A percentile compares a stretch with the other conserved stretches of the same genome.
These are phyloP conservation scores for Hapalemur alaotrensis DNA, from an alignment of 2,797 vertebrate species.

Conservation along the genomic window DNA sequence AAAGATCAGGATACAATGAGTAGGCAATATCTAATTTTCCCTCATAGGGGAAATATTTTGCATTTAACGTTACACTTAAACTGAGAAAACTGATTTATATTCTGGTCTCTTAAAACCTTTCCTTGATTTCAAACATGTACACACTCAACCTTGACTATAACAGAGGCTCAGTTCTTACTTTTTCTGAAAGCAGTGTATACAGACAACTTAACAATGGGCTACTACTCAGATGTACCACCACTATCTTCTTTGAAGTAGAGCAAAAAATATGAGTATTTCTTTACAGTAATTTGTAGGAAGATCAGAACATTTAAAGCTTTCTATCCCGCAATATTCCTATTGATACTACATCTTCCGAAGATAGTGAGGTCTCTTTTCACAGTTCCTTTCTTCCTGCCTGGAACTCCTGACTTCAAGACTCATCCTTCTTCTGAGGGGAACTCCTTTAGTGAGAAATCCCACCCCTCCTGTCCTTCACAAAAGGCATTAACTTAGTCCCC, in stretches of 20 bases:
- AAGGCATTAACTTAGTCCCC: not conserved
- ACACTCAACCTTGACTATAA: not conserved
- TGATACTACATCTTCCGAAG: not conserved
- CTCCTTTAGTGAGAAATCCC: not conserved
- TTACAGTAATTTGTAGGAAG: not conserved
- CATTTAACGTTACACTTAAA: not conserved
- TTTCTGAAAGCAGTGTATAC: not conserved
- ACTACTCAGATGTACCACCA: not conserved
- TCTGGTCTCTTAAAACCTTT: not conserved
- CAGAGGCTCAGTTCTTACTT: accelerated
- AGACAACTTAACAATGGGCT: not conserved
- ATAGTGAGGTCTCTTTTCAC: not conserved
- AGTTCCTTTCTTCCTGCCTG: not conserved
- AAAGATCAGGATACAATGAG: not conserved
- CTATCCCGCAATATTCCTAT: not conserved
- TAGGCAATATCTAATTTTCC: not conserved
- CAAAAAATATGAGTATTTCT: not conserved
- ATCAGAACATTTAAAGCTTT: not conserved
- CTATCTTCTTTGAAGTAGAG: not conserved
- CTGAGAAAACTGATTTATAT: not conserved
- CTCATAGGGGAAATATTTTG: not conserved
- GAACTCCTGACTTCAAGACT: not conserved
- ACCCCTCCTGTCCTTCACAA: not conserved
- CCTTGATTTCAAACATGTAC: not conserved
- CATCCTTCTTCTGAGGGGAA: not conserved